A percentile compares a stretch with the other conserved stretches of the same genome.
These are phyloP conservation scores for Pelobates cultripes DNA, from an alignment of 2,797 vertebrate species.

Conservation along the genomic window DNA sequence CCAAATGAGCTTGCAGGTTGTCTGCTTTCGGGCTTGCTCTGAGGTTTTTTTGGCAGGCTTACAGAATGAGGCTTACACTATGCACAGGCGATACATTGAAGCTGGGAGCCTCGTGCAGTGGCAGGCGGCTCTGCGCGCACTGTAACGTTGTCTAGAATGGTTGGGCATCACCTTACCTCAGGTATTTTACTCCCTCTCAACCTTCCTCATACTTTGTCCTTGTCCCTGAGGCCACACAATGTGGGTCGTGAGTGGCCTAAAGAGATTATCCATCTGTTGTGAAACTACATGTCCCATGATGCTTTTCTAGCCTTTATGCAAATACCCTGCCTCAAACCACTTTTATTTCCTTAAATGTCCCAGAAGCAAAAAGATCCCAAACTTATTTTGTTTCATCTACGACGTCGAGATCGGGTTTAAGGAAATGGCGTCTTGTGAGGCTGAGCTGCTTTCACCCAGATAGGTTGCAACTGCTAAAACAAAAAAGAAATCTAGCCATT, in stretches of 20 bases:
- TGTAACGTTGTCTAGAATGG: constrained; percentile 84
- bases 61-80: constrained; percentile 80
- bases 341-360: constrained; percentile 71
- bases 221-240: background rate
- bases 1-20: constrained; percentile 63
- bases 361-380: constrained; percentile 67
- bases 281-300: no score
- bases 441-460: constrained; percentile 73
- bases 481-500: constrained; percentile 29
- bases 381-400: constrained; percentile 59
- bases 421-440: constrained; percentile 92
- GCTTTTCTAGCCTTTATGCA: constrained; percentile 21
- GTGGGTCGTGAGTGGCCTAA: no score
- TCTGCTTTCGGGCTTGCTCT: constrained; percentile 65
- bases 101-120: constrained; percentile 71
- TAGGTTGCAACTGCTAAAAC: constrained; percentile 57
- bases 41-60: constrained; percentile 29
- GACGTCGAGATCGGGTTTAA: constrained; percentile 80
- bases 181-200: constrained; percentile 77
- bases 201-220: constrained; percentile 42
- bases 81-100: constrained; percentile 85
- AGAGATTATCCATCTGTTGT: no score
- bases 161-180: constrained; percentile 85
- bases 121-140: constrained; percentile 62
- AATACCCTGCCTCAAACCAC: constrained; percentile 68